Base-by-base conservation (phyloP, 2,113 vertebrate genomes). In the Bucco capensis region DNA sequence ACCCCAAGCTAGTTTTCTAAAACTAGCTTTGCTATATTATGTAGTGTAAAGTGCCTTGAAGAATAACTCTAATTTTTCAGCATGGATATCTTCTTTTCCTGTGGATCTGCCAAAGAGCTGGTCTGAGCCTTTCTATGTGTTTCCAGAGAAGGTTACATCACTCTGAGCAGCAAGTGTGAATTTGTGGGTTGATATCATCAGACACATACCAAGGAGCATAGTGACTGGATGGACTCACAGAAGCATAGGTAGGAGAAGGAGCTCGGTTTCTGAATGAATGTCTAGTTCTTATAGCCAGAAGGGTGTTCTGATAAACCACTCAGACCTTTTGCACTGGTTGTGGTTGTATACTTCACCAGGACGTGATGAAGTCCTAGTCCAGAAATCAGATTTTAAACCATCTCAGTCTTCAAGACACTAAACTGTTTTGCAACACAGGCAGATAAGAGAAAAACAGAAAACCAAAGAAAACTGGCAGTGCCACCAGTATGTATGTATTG, bases 181-280 rank as follows among this genome's bases (percentile, higher is more conserved):
- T 53, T 83, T 77, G n/a, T 57, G 30, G 10, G 8, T 37, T 33
- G 23, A 8, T 42, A 6, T 58, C 58, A 30, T 16, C 21, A 71
- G 38, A 60, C 27, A 21, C 1, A 0, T 5, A 5, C 3, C 8
- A n/a, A 62, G 31, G 14, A 72, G 10, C 19, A 79, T 22, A 23
- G 38, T 33, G 27, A 46, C 53, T 51, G n/a, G 8, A 50, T 46
- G 54, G 42, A 65, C 15, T 75, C 44, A 38, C 6, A 40, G 24
- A n/a, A 13, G 10, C 35, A 25, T 28, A 37, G 10, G 14, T 53
- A 28, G n/a, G 24, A 84, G 15, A 16, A 90, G 5, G 14, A 42
- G 8, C 33, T 70, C 38, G 16, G 22, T 23, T 75, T 11, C 5
- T 61, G 50, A 33, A 4, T 42, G 28, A 9, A 1, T 69, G 5